Conservation (phyloP, 2,797 vertebrate genomes). For the Sebastes aleutianus region DNA sequence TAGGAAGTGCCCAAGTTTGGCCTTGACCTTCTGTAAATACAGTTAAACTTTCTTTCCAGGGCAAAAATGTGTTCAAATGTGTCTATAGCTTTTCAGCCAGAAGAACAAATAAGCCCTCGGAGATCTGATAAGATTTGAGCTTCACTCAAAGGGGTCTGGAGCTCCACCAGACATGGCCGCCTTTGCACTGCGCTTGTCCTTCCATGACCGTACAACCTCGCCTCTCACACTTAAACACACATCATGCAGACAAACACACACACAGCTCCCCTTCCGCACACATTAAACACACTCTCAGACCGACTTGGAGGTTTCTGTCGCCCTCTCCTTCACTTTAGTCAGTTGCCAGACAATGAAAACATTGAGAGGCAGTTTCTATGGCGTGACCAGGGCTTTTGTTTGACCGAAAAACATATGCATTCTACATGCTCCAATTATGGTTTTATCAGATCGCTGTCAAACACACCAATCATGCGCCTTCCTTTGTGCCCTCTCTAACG, state of each 20-base stretch:
- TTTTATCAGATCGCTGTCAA: slow-evolving; percentile 90
- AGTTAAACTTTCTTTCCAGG: slow-evolving; percentile 41
- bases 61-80: slow-evolving; percentile 59
- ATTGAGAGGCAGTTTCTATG: slow-evolving; percentile 77
- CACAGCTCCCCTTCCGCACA: slow-evolving; percentile 53
- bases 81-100: slow-evolving; percentile 62
- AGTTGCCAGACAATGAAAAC: slow-evolving; percentile 84
- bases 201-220: slow-evolving; percentile 62
- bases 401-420: slow-evolving; percentile 77
- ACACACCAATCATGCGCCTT: slow-evolving; percentile 79
- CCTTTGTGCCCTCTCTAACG: slow-evolving; percentile 77
- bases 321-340: slow-evolving; percentile 77
- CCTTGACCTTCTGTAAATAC: slow-evolving; percentile 54
- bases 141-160: slow-evolving; percentile 59
- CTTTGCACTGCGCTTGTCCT: slow-evolving; percentile 66
- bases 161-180: slow-evolving; percentile 57
- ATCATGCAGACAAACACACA: slow-evolving; percentile 43
- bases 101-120: slow-evolving; percentile 73
- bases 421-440: slow-evolving; percentile 80
- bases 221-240: slow-evolving; percentile 37
- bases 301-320: slow-evolving; percentile 74
- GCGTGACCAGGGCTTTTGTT: slow-evolving; percentile 79
- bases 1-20: slow-evolving; percentile 24
- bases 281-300: slow-evolving; percentile 78
- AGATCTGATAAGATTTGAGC: slow-evolving; percentile 75